Percentiles rank a stretch among this genome's conserved stretches.
These are phyloP conservation scores for Lasioglossum zephyrum DNA, from an alignment of 2,888 invertebrate species.

Conservation along the genomic window DNA sequence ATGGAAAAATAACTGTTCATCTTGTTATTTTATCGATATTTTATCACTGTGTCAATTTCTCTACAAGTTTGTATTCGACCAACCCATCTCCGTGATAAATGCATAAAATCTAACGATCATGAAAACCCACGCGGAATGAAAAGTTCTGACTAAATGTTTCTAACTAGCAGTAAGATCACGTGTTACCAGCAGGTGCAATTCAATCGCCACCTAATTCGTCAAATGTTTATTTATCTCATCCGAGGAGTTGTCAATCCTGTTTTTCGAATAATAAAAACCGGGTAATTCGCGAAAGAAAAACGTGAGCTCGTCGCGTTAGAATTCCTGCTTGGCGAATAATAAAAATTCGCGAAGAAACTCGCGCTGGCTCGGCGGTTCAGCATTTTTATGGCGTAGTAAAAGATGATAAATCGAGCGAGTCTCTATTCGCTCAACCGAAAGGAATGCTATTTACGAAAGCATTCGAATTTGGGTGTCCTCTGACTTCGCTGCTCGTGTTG, in stretches of 20 bases:
- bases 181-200: background rate
- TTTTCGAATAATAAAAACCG: conserved; percentile 4
- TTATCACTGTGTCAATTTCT: too few species aligned
- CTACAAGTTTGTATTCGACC: too few species aligned
- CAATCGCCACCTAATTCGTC: background rate
- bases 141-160: background rate
- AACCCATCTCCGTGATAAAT: too few species aligned
- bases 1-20: too few species aligned
- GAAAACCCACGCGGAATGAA: background rate
- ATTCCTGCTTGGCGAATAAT: conserved; percentile 8
- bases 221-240: background rate
- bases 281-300: background rate
- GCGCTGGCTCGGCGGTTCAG: background rate
- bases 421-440: background rate
- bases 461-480: conserved; percentile 42
- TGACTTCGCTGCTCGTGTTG: conserved; percentile 37
- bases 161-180: background rate
- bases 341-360: conserved; percentile 1
- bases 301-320: background rate
- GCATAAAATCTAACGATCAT: background rate
- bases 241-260: background rate
- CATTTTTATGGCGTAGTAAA: conserved; percentile 4
- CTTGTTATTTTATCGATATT: too few species aligned
- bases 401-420: background rate
- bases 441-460: conserved; percentile 41